Conservation (phyloP, 2,797 vertebrate species). For the Myotis daubentonii region DNA sequence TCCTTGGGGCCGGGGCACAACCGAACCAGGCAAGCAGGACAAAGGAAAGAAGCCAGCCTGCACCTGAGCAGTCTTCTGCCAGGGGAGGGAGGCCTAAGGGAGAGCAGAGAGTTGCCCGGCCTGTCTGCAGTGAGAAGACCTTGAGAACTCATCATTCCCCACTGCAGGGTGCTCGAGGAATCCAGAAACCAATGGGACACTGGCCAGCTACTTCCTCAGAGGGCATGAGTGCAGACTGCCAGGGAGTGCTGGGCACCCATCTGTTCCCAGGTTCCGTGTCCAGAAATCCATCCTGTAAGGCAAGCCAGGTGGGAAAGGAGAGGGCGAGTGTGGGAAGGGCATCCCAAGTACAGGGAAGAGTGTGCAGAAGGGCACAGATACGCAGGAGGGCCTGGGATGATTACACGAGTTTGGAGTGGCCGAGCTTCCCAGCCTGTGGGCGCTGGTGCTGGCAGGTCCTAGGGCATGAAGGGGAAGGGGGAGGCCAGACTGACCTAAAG, state of each 20-base stretch:
- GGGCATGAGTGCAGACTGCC: background rate
- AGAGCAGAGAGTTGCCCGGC: background rate
- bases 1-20: background rate
- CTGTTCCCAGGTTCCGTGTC: background rate
- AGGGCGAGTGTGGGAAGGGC: background rate
- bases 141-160: background rate
- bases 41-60: background rate
- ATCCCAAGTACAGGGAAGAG: background rate
- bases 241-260: background rate
- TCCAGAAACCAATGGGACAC: background rate
- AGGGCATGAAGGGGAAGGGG: fast-evolving
- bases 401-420: background rate
- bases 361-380: background rate
- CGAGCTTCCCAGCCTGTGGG: background rate
- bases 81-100: background rate
- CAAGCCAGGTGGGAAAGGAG: background rate
- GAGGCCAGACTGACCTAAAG: background rate
- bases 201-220: background rate
- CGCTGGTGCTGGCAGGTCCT: fast-evolving
- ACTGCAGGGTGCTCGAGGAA: background rate
- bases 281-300: background rate
- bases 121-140: background rate
- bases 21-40: background rate
- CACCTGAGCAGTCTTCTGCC: background rate
- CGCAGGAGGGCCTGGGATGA: background rate